Base-by-base conservation (phyloP, 2,113 vertebrate genomes). In the Pseudorasbora parva region DNA sequence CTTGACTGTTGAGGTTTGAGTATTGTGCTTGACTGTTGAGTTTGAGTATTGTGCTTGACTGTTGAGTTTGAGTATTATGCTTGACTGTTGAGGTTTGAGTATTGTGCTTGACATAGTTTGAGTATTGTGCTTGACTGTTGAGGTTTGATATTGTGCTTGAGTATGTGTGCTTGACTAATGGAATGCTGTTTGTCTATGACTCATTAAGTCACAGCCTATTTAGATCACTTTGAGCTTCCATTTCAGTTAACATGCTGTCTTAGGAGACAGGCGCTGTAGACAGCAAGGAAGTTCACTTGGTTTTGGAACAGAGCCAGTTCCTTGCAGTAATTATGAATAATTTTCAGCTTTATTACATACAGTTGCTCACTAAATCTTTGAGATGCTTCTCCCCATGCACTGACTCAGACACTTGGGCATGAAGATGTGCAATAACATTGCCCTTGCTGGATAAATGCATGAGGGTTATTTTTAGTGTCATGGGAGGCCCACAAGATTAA, bases 401-500 rank as follows among this genome's bases (percentile, higher is more conserved):
- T 30, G 83, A 33, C 8, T 41, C 6, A 75, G 80, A 82, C 74
- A 57, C 75, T 59, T 27, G 68, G 79, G 79, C 49, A 11, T 49
- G 54, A 56, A 69, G 83, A 78, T 54, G 49, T 68, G 60, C 33
- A 75, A 51, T 64, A 84, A 78, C 47, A 59, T 51, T 56, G 82
- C 80, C 82, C 82, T 86, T 82, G 79, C 74, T 79, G 66, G 49
- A 33, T 74, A 80, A 83, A 86, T 82, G 60, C 78, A 74, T 54
- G 69, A 82, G 72, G 72, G 85, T 86, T 88, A 86, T 86, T 88
- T 85, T 86, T 69, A 77, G 85, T 75, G 37, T 80, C 75, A 84
- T 79, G 60, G 68, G 87, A 86, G 85, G 68, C 82, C 60, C 82
- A 86, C 74, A 86, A 84, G 82, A 84, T 86, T 88, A 88, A 86